Percentiles rank a stretch among this genome's conserved stretches.
Evolutionary conservation across 2,888 invertebrate genomes (phyloP).

Genomic region (Physocephala rufipes): DNA sequence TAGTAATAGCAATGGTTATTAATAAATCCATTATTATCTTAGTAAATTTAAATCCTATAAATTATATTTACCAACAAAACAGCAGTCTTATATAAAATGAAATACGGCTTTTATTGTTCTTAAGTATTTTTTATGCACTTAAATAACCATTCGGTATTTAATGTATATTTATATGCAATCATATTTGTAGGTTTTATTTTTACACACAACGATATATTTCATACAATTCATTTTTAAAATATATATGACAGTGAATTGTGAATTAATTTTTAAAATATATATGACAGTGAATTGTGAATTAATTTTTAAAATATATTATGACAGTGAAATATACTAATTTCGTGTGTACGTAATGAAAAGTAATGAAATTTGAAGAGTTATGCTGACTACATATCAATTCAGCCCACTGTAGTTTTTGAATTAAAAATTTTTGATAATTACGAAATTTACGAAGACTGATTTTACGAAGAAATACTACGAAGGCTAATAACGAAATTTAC

Average conservation of each 20-base stretch:
- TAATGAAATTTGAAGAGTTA: too few relatives aligned
- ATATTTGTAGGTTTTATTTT: slow-evolving; percentile 36
- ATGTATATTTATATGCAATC: slow-evolving; percentile 29
- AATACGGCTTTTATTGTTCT: slow-evolving; percentile 55
- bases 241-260: too few relatives aligned
- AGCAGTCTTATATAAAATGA: slow-evolving; percentile 66
- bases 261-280: too few relatives aligned
- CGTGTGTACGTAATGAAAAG: too few relatives aligned
- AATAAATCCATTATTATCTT: slow-evolving; percentile 49
- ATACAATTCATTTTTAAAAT: slow-evolving; percentile 20
- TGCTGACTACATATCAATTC: too few relatives aligned
- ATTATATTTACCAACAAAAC: slow-evolving; percentile 65
- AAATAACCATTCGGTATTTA: slow-evolving; percentile 23
- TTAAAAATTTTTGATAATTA: not conserved
- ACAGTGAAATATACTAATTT: too few relatives aligned
- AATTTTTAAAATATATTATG: too few relatives aligned
- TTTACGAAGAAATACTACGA: too few relatives aligned
- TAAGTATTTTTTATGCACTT: slow-evolving; percentile 29
- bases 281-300: too few relatives aligned
- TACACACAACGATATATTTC: slow-evolving; percentile 26
- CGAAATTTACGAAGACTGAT: too few relatives aligned
- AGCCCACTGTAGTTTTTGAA: not conserved
- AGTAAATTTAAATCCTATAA: slow-evolving; percentile 54
- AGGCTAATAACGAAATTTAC: not conserved
- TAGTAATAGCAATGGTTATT: slow-evolving; percentile 39